Base-by-base conservation (phyloP, 2,888 invertebrate species). In the Alitta virens region DNA sequence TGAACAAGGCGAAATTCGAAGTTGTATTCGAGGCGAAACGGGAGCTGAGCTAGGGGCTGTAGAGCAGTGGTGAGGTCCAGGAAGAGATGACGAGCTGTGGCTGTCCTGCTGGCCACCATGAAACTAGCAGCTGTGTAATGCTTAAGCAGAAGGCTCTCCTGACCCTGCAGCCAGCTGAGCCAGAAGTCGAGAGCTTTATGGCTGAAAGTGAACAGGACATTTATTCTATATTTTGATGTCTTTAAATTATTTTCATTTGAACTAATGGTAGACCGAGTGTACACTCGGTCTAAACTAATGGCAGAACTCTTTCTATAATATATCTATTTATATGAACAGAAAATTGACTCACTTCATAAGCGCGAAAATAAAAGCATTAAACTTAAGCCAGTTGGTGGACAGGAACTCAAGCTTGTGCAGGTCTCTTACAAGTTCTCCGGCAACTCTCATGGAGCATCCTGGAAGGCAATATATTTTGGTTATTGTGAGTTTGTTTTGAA, bases 171-270 rank as follows among this genome's bases (percentile, higher is more conserved):
- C 78, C 92, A 93, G 62, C 91, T 90, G 68, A 92, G 87, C 93
- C 94, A 94, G 38, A 92, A 92, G 75, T 93, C 93, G 71, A 94
- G 85, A n/a, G 92, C 90, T 70, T 90, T 87, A 60, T 92, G 88
- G 82, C 90, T 90, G 84, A 62, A 79, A 79, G 65, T 26, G 26
- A 46, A 7, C 7, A 46, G 33, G n/a, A n/a, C n/a, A n/a, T n/a
- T n/a, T n/a, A n/a, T n/a, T n/a, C n/a, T n/a, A n/a, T n/a, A n/a
- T n/a, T n/a, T n/a, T n/a, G n/a, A n/a, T n/a, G n/a, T n/a, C n/a
- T n/a, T n/a, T n/a, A n/a, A n/a, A n/a, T n/a, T n/a, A n/a, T n/a
- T n/a, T n/a, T n/a, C n/a, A n/a, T n/a, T n/a, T n/a, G n/a, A n/a
- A n/a, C n/a, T n/a, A n/a, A n/a, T n/a, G n/a, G n/a, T n/a, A n/a